Percentiles rank a stretch among this genome's conserved stretches.
Evolutionary conservation across 53 echinoderm and acorn worm species (phyloP).

Genomic region (Apostichopus leukothele): DNA sequence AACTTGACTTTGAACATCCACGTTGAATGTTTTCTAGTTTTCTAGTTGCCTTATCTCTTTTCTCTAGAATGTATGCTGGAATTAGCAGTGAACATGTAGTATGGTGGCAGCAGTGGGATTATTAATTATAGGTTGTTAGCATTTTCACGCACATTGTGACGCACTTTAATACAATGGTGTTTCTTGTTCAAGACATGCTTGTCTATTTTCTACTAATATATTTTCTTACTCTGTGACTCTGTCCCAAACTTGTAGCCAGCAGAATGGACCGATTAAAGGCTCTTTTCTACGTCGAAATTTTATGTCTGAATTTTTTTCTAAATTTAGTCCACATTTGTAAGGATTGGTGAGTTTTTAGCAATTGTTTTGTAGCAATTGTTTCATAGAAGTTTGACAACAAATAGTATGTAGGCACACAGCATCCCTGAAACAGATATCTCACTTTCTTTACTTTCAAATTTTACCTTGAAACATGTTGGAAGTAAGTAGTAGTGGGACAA

Average conservation of each 20-base stretch:
- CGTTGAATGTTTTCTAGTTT: neutral
- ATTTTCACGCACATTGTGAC: slow-evolving; percentile 26
- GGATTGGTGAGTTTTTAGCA: no score
- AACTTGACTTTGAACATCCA: neutral
- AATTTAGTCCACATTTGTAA: no score
- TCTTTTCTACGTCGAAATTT: no score
- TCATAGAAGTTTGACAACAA: no score
- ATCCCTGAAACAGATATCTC: no score
- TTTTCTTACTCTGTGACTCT: neutral
- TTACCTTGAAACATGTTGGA: no score
- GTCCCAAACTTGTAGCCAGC: neutral
- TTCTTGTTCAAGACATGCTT: neutral
- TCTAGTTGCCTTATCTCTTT: neutral
- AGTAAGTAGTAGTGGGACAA: no score
- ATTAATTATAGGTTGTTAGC: neutral
- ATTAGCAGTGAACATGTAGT: neutral
- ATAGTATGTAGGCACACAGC: no score
- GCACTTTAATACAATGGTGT: slow-evolving; percentile 16
- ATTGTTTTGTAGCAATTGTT: no score
- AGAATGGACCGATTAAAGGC: neutral
- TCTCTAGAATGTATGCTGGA: neutral
- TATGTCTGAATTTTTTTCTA: no score
- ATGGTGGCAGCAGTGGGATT: slow-evolving; percentile 41
- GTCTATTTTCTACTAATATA: slow-evolving; percentile 27
- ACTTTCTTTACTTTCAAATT: no score